Evolutionary conservation across 2,888 invertebrate genomes (phyloP), one percentile per base, ranked within the genome.

Genomic region (Coleophora deauratella): DNA sequence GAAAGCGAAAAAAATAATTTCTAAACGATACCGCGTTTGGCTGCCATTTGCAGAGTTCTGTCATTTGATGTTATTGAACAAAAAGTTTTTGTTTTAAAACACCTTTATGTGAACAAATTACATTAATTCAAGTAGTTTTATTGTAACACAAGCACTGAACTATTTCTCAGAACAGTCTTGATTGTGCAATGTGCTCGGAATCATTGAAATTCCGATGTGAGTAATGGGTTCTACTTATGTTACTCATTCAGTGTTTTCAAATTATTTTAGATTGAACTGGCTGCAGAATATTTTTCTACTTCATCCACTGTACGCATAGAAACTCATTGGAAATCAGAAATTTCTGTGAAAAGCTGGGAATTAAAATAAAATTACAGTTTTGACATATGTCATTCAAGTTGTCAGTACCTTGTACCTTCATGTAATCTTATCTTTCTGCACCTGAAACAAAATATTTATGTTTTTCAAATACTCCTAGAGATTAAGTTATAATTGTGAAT

Each of bases 31-130:
- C 34, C 35, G 13, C 11, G 53, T 54, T 56, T 65, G 62, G 67
- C 69, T 73, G 69, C 72, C 75, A 76, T 79, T 79, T 82, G 76
- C 76, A 72, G 62, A 66, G 57, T 69, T 71, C 77, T 79, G 81
- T 84, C 82, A 85, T 77, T 77, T 76, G 68, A 78, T 85, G 80
- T 85, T 84, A 78, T 78, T 81, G 72, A 76, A 70, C 63, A 63
- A 59, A 62, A 55, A 51, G 51, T 51, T 58, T 65, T 65, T 54
- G 50, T 49, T 47, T 50, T 43, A 43, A 27, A 40, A 41, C 47
- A 43, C 37, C 44, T 43, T 40, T 42, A 46, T 44, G 40, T 44
- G 42, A 46, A 46, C 42, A 53, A 51, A 55, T 57, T 54, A 57
- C 51, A 51, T 55, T 50, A 49, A 46, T 54, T 43, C 46, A 57